Conservation (phyloP, 2,888 invertebrate species). For the Mactromeris polynyma region DNA sequence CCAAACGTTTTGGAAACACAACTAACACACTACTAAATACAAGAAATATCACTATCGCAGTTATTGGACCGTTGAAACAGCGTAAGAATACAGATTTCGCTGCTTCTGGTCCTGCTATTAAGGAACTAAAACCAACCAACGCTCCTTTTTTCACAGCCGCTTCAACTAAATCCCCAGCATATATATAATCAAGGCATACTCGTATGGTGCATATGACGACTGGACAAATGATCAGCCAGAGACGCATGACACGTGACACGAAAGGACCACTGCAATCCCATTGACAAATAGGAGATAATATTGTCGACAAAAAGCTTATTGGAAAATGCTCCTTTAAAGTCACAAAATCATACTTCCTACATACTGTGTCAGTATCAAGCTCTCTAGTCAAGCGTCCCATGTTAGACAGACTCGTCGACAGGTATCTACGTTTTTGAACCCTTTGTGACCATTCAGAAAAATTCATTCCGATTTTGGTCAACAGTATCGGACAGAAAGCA, state of each 20-base stretch:
- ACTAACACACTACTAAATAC: constrained; percentile 43
- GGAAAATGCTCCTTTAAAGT: constrained; percentile 29
- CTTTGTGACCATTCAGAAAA: neutral
- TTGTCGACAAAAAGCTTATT: constrained; percentile 35
- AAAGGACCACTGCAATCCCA: constrained; percentile 15
- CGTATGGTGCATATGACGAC: constrained; percentile 19
- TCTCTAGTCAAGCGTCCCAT: neutral
- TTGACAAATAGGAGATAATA: constrained; percentile 28
- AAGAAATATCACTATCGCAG: constrained; percentile 37
- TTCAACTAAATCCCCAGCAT: constrained; percentile 11
- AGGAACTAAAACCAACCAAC: constrained; percentile 54
- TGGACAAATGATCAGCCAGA: constrained; percentile 33
- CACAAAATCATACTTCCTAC: neutral
- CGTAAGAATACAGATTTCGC: constrained; percentile 28
- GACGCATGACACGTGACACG: constrained; percentile 28
- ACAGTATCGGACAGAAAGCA: constrained; percentile 51
- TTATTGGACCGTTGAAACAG: constrained; percentile 43
- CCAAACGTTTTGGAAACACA: constrained; percentile 40
- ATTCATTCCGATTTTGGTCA: constrained; percentile 32
- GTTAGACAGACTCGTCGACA: neutral
- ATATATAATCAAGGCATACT: constrained; percentile 44
- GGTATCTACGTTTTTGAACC: neutral
- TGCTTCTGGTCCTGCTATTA: constrained; percentile 37
- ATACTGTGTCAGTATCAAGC: neutral
- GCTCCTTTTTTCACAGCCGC: constrained; percentile 50